Evolutionary conservation across 2,797 vertebrate genomes (phyloP), one percentile per base, ranked within the genome.

Genomic region (Knipowitschia caucasica): DNA sequence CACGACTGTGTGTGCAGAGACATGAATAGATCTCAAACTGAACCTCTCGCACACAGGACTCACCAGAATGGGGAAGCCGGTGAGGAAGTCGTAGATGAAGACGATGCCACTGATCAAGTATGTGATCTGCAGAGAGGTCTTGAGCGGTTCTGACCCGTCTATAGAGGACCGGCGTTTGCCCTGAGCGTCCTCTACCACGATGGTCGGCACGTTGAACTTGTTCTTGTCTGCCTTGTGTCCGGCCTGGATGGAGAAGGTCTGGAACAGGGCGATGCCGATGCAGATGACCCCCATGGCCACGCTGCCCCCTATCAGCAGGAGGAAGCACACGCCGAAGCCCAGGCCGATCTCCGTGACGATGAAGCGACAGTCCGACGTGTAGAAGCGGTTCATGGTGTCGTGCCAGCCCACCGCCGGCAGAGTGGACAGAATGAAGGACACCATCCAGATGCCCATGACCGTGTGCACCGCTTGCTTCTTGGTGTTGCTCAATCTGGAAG

Each of bases 371-470:
- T 95, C 93, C 0, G 90, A 87, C 50, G 92, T 77, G 50, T 96
- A 97, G 89, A 97, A 97, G 62, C 95, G 93, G 47, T 95, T 79
- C 0, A 80, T 86, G 5, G 94, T 95, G 88, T 96, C 92, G 0
- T 97, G 95, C 95, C 95, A 97, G 56, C 95, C 95, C 26, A 97
- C 93, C 0, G 95, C 94, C 0, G 95, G 95, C 65, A 97, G 88
- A 0, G 95, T 94, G 5, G 94, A 96, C 53, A 97, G 86, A 76
- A 94, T 93, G 82, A 97, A 97, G 31, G 95, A 95, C 42, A 95
- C 95, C 94, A 94, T 95, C 95, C 95, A 97, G 84, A 96, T 95
- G 31, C 94, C 95, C 94, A 96, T 94, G 58, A 97, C 93, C 0
- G 94, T 95, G 80, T 97, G 95, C 11, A 97, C 91, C 0, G 94